Base-by-base conservation (phyloP, 2,113 vertebrate genomes). In the Lanius collurio region DNA sequence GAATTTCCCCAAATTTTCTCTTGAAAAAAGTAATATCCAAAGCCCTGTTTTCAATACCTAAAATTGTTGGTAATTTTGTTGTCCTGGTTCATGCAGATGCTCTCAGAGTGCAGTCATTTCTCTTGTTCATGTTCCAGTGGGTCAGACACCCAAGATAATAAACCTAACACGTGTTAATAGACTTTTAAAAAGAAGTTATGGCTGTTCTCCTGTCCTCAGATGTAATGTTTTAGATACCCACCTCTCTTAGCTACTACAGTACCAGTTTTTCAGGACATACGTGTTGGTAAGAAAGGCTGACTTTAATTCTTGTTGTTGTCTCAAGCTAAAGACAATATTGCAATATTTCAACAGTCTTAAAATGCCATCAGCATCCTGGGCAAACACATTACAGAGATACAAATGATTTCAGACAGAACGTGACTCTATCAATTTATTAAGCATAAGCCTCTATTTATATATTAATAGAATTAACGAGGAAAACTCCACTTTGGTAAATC, bases 391-490 rank as follows among this genome's bases (percentile, higher is more conserved):
- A 42, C 71, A 92, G 46, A 90, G 77, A 73, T 19, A 65, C n/a
- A 77, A 56, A 33, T 77, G 15, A 35, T 62, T 91, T 92, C 31
- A 94, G 35, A 47, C 68, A 82, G 74, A 85, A 78, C 71, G 35
- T 55, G 62, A 37, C 50, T 75, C 14, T 75, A 57, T 78, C 71
- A 63, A 37, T 69, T 79, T 91, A 77, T 83, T 87, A 79, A 47
- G 11, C 62, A 91, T 89, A 91, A 94, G 46, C 31, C 73, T 77
- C 30, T 73, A 35, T 95, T 96, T 91, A 80, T 81, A 90, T 35
- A 93, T 59, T 90, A 71, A 78, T 81, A 74, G 63, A 90, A 82
- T 94, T 92, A 94, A 88, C 86, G 49, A 93, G 53, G 83, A 93
- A 89, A 70, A 64, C 64, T 59, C 19, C 26, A 11, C 41, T 85